Evolutionary conservation across 2,888 invertebrate species (phyloP).

Genomic region (Eumacrocentrus americanus): DNA sequence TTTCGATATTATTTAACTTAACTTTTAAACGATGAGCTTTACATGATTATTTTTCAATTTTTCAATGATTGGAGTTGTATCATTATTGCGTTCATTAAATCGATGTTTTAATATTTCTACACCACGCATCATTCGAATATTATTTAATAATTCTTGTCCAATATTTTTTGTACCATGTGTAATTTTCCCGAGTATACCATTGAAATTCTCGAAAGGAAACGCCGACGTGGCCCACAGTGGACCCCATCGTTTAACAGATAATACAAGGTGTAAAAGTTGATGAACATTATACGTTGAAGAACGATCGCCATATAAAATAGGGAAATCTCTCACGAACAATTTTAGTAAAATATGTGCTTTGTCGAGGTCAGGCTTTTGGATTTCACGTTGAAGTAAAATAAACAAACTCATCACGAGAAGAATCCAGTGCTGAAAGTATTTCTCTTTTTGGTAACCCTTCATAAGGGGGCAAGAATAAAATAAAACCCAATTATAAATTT

Average conservation of each 20-base stretch:
- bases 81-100: neutral
- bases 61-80: no score
- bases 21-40: no score
- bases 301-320: no score
- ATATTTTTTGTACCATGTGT: conserved; percentile 37
- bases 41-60: no score
- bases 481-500: conserved; percentile 36
- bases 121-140: conserved; percentile 30
- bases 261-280: neutral
- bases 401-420: conserved; percentile 33
- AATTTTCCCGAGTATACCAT: conserved; percentile 35
- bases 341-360: conserved; percentile 28
- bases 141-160: conserved; percentile 34
- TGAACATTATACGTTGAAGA: neutral
- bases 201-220: conserved; percentile 36
- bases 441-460: conserved; percentile 28
- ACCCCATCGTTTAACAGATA: neutral
- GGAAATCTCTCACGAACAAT: conserved; percentile 38
- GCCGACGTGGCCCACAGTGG: neutral
- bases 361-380: conserved; percentile 28
- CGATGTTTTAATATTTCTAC: neutral
- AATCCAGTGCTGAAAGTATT: conserved; percentile 38
- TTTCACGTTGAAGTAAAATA: conserved; percentile 31
- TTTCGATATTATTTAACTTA: neutral
- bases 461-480: conserved; percentile 38